Percentiles rank a stretch among this genome's conserved stretches.
These are phyloP conservation scores for Pomatostomus ruficeps DNA, from an alignment of 2,113 vertebrate genomes.

Conservation along the genomic window DNA sequence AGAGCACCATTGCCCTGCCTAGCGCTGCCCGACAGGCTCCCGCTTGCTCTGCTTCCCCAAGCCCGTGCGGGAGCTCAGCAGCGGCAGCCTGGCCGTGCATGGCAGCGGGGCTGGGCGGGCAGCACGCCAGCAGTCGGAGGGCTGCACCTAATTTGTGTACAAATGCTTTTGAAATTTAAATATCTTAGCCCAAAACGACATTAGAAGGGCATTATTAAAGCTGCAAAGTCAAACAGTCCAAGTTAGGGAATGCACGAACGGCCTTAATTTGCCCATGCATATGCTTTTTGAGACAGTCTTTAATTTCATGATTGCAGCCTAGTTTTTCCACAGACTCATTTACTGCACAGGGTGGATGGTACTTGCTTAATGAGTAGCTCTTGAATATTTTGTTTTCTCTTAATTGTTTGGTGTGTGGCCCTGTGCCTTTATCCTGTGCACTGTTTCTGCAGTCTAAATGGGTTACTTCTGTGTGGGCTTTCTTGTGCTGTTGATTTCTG, in stretches of 20 bases:
- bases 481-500: not conserved
- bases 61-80: not conserved
- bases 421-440: not conserved
- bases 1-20: conserved; percentile 64
- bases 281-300: conserved; percentile 1
- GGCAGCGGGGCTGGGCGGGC: not conserved
- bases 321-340: conserved; percentile 19
- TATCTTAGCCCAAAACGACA: not conserved
- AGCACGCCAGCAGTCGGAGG: not conserved
- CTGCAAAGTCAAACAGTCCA: not conserved
- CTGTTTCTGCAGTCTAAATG: not conserved
- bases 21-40: not conserved
- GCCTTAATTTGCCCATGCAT: not conserved
- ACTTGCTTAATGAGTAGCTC: conserved; percentile 25
- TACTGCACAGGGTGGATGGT: conserved; percentile 6
- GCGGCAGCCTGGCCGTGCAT: not conserved
- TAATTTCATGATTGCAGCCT: conserved; percentile 33
- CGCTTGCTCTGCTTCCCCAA: not conserved
- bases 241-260: not conserved
- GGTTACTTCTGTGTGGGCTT: conserved; percentile 14
- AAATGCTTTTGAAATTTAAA: conserved; percentile 35
- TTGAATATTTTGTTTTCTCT: conserved; percentile 42
- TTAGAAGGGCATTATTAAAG: not conserved
- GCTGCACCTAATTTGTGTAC: conserved; percentile 10
- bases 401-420: conserved; percentile 35